These are phyloP conservation scores for Amphimedon queenslandica DNA, from an alignment of 37 sponge, comb jelly and placozoan genomes.

Conservation along the genomic window DNA sequence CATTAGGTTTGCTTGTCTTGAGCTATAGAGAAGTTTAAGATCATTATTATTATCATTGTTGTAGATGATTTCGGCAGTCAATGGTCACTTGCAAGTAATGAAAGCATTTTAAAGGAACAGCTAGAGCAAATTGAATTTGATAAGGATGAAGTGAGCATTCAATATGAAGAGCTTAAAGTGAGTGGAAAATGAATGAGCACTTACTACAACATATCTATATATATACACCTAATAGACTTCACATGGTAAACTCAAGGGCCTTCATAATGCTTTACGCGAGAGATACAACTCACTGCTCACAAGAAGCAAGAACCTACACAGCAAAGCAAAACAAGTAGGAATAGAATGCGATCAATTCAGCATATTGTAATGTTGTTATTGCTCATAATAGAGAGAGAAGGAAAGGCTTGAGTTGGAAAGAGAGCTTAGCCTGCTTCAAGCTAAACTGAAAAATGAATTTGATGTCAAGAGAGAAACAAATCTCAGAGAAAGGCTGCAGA, in stretches of 20 bases:
- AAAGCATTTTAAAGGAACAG: slow-evolving; percentile 1
- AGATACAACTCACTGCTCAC: neutral
- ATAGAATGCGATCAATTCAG: neutral
- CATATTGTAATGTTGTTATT: neutral
- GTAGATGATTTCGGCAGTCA: slow-evolving; percentile 14
- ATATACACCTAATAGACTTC: neutral
- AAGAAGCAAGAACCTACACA: neutral
- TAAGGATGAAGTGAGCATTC: slow-evolving; percentile 11
- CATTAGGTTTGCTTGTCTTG: no score
- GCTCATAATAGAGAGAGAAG: neutral
- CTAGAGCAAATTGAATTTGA: slow-evolving; percentile 33
- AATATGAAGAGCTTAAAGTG: slow-evolving; percentile 22
- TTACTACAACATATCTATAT: neutral
- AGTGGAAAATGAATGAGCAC: neutral
- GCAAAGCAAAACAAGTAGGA: neutral
- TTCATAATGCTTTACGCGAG: slow-evolving; percentile 2
- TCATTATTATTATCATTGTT: no score
- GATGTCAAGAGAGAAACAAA: slow-evolving; percentile 6
- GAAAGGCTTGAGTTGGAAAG: slow-evolving; percentile 14
- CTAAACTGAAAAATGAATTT: slow-evolving; percentile 1
- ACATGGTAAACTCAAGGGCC: neutral
- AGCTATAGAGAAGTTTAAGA: no score
- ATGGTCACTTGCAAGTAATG: slow-evolving; percentile 9
- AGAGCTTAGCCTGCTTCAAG: slow-evolving; percentile 9
- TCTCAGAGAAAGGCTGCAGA: slow-evolving; percentile 15